phyloP scores from a whole-genome alignment of 2,113 vertebrate species.

The Microtus pennsylvanicus region DNA sequence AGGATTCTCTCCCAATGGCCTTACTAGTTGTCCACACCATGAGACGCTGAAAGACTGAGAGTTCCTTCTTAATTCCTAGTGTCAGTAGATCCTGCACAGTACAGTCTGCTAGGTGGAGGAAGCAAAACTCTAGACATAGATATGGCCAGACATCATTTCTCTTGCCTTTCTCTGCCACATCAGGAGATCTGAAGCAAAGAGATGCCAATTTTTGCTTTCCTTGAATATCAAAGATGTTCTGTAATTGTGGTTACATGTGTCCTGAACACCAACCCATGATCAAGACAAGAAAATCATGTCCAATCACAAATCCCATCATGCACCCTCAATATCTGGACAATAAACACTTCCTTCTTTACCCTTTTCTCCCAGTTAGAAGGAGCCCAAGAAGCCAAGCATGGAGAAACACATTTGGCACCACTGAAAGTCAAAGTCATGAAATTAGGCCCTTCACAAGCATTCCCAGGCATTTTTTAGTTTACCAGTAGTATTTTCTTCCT shows the following conservation, averaged over 20 bases:
- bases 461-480: slow-evolving; percentile 30
- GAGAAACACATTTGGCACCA: slow-evolving; percentile 32
- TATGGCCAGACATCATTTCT: neutral
- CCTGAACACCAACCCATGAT: slow-evolving; percentile 36
- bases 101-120: neutral
- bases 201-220: neutral
- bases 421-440: slow-evolving; percentile 15
- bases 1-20: neutral
- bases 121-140: neutral
- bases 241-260: neutral
- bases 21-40: neutral
- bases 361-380: neutral
- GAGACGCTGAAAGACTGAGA: neutral
- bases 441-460: slow-evolving; percentile 7
- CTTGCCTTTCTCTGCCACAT: neutral
- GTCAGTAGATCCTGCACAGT: neutral
- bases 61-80: neutral
- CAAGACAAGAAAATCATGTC: slow-evolving; percentile 53
- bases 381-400: neutral
- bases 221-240: slow-evolving; percentile 59
- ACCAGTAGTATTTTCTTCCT: neutral
- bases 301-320: neutral
- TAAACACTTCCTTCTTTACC: neutral
- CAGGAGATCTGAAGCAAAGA: slow-evolving; percentile 37
- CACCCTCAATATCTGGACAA: neutral